Conservation (phyloP, 2,113 vertebrate species). For the Cyphomyrus discorhynchus region DNA sequence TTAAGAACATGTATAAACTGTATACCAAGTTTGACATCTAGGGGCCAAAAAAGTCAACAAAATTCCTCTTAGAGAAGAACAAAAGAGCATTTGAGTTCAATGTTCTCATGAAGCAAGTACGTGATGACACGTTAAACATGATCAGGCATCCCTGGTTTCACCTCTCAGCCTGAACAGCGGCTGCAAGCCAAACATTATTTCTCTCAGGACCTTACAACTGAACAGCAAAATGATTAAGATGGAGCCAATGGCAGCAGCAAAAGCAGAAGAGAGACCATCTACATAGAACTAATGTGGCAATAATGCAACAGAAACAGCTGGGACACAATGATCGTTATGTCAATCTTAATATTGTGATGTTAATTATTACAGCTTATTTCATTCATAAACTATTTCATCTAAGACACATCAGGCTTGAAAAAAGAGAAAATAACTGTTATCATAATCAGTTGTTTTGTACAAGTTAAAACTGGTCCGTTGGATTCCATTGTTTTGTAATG, state of each 20-base stretch:
- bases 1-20: conserved; percentile 35
- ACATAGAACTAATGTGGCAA: neutral
- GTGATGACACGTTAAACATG: conserved; percentile 42
- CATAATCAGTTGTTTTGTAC: neutral
- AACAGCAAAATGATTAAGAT: conserved; percentile 19
- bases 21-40: conserved; percentile 44
- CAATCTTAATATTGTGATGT: neutral
- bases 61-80: conserved; percentile 22
- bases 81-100: conserved; percentile 28
- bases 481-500: neutral
- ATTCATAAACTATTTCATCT: neutral
- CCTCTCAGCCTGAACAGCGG: neutral
- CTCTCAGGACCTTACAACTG: conserved; percentile 5
- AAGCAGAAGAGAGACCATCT: neutral
- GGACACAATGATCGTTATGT: neutral
- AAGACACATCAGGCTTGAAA: neutral
- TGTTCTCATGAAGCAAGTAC: conserved; percentile 29
- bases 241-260: neutral
- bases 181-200: conserved; percentile 27
- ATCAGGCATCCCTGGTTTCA: conserved; percentile 49
- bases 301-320: neutral
- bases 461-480: neutral
- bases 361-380: neutral
- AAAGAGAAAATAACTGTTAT: neutral
- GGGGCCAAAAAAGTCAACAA: conserved; percentile 37